A percentile compares a stretch with the other conserved stretches of the same genome.
Conservation (phyloP, 2,113 vertebrate genomes). For the Ammodytes marinus region DNA sequence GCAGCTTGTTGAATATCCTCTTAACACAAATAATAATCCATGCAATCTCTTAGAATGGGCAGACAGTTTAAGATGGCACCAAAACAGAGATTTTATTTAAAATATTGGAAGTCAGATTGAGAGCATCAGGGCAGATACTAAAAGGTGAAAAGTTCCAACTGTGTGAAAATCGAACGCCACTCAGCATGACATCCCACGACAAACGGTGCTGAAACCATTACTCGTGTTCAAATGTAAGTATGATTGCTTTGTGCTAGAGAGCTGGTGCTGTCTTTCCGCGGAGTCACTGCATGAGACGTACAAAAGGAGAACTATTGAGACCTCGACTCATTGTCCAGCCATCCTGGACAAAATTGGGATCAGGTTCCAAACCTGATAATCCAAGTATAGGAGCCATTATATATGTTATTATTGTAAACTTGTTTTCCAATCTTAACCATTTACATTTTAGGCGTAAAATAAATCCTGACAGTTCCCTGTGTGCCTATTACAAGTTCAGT, state of each 20-base stretch:
- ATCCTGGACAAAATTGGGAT: neutral
- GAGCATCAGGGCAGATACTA: conserved; percentile 1
- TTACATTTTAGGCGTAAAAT: conserved; percentile 18
- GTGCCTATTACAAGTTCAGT: neutral
- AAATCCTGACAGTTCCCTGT: neutral
- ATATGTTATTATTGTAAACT: conserved; percentile 18
- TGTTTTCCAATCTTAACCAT: conserved; percentile 16
- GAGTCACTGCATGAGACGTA: conserved; percentile 1
- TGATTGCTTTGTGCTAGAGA: conserved; percentile 8
- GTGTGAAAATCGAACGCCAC: conserved; percentile 37
- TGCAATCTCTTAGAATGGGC: neutral
- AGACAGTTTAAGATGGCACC: conserved; percentile 8
- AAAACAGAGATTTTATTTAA: neutral
- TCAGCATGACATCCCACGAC: conserved; percentile 14
- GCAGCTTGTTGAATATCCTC: conserved; percentile 33
- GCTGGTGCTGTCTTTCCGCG: conserved; percentile 11
- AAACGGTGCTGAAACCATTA: conserved; percentile 55
- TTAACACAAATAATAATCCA: conserved; percentile 8
- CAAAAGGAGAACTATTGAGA: neutral
- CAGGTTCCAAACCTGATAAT: neutral
- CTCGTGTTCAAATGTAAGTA: conserved; percentile 28
- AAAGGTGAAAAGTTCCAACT: conserved; percentile 25
- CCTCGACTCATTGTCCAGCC: neutral
- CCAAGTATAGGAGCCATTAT: neutral
- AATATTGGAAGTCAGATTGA: neutral